These are phyloP conservation scores for Kryphioiulus occultus DNA, from an alignment of 2,888 invertebrate genomes.

Conservation along the genomic window DNA sequence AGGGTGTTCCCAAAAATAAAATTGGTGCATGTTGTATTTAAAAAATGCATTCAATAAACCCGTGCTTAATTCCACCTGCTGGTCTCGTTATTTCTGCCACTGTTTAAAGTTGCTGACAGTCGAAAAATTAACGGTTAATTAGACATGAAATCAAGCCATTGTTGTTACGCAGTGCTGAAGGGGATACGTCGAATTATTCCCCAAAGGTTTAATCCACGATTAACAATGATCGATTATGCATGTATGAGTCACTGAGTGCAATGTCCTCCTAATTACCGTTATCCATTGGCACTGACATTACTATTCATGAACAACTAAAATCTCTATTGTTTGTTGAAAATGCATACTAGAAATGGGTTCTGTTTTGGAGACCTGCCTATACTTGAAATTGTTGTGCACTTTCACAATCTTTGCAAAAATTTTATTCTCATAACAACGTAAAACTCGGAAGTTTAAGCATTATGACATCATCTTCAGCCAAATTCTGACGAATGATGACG, in stretches of 20 bases:
- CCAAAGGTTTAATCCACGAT: not conserved
- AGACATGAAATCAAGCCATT: not conserved
- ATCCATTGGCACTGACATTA: not conserved
- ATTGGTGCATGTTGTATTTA: not conserved
- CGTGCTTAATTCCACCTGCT: not conserved
- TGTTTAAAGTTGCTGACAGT: not conserved
- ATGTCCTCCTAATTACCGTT: not conserved
- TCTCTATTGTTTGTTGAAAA: not conserved
- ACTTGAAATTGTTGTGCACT: no score
- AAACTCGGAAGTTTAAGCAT: no score
- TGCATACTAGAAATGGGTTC: not conserved
- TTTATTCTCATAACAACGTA: no score
- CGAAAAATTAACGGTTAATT: not conserved
- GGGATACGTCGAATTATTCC: not conserved
- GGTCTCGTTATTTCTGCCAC: not conserved
- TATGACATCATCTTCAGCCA: no score
- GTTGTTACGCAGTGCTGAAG: not conserved
- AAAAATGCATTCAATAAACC: not conserved
- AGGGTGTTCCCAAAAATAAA: not conserved
- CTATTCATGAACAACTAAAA: not conserved
- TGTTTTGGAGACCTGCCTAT: no score
- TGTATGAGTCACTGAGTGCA: not conserved
- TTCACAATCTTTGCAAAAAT: no score
- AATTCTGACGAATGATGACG: no score
- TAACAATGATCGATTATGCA: not conserved